Percentiles rank a stretch among this genome's conserved stretches.
phyloP scores from a whole-genome alignment of 2,888 invertebrate genomes.

The Melipona beecheii region DNA sequence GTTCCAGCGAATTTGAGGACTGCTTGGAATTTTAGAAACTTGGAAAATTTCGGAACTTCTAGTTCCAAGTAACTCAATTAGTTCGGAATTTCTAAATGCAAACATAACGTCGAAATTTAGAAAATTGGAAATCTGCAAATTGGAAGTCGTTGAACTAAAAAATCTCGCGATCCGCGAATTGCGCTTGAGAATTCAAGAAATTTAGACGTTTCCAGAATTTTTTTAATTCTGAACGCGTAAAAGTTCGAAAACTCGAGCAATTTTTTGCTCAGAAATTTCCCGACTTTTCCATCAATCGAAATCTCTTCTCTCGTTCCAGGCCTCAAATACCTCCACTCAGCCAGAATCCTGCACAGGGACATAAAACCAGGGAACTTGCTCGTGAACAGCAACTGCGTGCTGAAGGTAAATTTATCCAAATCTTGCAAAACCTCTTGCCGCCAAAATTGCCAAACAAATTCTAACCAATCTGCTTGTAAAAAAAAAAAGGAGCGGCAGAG shows the following conservation, averaged over 20 bases:
- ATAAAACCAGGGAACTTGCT: constrained; percentile 99
- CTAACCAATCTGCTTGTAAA: too few species aligned
- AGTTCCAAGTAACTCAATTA: too few species aligned
- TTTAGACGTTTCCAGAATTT: not conserved
- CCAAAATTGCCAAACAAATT: not conserved
- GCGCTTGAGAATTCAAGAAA: not conserved
- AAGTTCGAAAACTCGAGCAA: not conserved
- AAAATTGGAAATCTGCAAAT: not conserved
- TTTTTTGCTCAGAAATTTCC: not conserved
- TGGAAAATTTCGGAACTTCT: too few species aligned
- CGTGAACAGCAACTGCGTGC: constrained; percentile 99
- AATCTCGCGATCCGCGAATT: not conserved
- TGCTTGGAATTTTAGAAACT: not conserved
- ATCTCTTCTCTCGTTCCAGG: constrained; percentile 86
- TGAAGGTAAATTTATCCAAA: constrained; percentile 89
- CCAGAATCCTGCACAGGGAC: constrained; percentile 98
- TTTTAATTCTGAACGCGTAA: too few species aligned
- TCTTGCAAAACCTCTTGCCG: not conserved
- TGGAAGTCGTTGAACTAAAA: not conserved
- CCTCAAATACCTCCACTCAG: constrained; percentile 99
- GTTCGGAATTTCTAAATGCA: too few species aligned
- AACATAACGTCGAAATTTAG: too few species aligned
- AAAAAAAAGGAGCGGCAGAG: not conserved
- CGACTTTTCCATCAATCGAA: not conserved
- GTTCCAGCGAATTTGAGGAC: too few species aligned